Conservation (phyloP, 2,797 vertebrate genomes). For the Cossypha niveicapilla region DNA sequence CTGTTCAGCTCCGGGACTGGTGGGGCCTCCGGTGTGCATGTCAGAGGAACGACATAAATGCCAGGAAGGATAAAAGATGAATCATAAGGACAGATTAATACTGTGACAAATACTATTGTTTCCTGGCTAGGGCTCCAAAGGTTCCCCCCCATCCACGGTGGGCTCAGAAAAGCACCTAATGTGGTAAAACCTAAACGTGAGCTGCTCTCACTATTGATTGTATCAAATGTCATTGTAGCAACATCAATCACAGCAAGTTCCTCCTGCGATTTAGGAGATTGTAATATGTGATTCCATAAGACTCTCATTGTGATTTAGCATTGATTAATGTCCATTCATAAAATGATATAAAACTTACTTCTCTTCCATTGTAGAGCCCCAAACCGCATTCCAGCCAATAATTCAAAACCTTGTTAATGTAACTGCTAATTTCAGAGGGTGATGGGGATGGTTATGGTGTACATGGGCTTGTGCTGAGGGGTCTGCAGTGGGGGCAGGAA, state of each 20-base stretch:
- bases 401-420: conserved; percentile 60
- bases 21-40: not conserved
- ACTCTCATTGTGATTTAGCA: conserved; percentile 50
- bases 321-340: conserved; percentile 52
- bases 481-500: conserved; percentile 1
- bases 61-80: not conserved
- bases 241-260: not conserved
- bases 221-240: not conserved
- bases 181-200: not conserved
- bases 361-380: conserved; percentile 16
- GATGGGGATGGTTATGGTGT: conserved; percentile 15
- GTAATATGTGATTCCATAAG: conserved; percentile 50
- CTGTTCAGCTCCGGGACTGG: not conserved
- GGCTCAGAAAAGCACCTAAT: not conserved
- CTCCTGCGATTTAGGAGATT: conserved; percentile 12
- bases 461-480: not conserved
- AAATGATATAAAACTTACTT: conserved; percentile 55
- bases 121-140: not conserved
- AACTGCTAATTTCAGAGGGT: conserved; percentile 44
- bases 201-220: not conserved
- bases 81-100: not conserved
- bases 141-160: not conserved
- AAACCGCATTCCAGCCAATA: conserved; percentile 26
- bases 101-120: not conserved
- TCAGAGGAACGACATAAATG: not conserved